These are phyloP conservation scores for Andrena marginata DNA, from an alignment of 2,888 invertebrate species.

Conservation along the genomic window DNA sequence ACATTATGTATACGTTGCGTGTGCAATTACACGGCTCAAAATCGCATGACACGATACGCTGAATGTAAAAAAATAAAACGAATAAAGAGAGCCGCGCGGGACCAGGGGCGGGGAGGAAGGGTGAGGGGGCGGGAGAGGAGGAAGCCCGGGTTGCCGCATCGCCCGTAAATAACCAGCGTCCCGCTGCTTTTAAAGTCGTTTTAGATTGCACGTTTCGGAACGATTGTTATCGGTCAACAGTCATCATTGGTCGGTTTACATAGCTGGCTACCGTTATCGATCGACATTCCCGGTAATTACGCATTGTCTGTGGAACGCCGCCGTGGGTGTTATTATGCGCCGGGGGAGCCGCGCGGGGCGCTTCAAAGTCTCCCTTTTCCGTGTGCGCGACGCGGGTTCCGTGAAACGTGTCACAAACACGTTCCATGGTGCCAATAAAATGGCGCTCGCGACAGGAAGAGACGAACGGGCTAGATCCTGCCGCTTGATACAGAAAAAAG, in stretches of 20 bases:
- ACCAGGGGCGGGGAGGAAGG: fast-evolving
- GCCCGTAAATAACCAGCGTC: conserved; percentile 45
- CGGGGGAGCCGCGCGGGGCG: not conserved
- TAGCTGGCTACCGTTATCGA: conserved; percentile 63
- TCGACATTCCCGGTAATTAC: conserved; percentile 72
- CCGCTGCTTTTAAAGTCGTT: conserved; percentile 62
- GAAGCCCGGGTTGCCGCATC: conserved; percentile 19
- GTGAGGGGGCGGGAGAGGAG: not conserved
- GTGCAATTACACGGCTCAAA: conserved; percentile 43
- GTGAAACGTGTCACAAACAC: conserved; percentile 54
- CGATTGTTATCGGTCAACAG: conserved; percentile 72
- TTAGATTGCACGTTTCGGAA: conserved; percentile 50
- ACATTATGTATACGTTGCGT: conserved; percentile 51
- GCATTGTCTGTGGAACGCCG: conserved; percentile 61
- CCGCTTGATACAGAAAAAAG: conserved; percentile 23
- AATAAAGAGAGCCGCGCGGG: too few relatives aligned
- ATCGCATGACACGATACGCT: conserved; percentile 48
- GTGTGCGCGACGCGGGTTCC: conserved; percentile 9
- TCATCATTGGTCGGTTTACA: conserved; percentile 69
- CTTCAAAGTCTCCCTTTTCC: conserved; percentile 27
- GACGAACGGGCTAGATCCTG: conserved; percentile 43
- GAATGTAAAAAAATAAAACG: conserved; percentile 27
- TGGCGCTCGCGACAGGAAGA: conserved; percentile 40
- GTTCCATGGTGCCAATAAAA: conserved; percentile 42
- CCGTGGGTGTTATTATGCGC: conserved; percentile 34